Conservation (phyloP, 2,113 vertebrate species). For the Leptosomus discolor region DNA sequence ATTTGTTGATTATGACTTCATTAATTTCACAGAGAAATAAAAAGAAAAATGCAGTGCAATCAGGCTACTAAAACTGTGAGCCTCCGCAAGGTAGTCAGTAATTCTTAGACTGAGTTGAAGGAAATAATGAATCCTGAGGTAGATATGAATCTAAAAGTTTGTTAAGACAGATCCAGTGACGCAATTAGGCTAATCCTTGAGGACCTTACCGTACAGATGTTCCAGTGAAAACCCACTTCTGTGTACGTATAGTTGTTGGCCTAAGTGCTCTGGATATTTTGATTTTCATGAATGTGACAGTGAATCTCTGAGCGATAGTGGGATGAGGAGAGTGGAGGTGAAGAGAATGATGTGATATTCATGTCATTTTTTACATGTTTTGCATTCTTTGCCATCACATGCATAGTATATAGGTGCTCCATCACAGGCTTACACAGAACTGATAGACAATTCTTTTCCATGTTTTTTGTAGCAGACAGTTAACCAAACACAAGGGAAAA, state of each 20-base stretch:
- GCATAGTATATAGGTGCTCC: not conserved
- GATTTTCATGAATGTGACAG: not conserved
- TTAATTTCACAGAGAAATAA: not conserved
- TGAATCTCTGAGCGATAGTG: fast-evolving
- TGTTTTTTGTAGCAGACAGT: not conserved
- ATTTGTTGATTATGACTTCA: not conserved
- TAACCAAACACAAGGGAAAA: not conserved
- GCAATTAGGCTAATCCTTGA: not conserved
- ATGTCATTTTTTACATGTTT: not conserved
- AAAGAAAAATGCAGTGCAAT: not conserved
- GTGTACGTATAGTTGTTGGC: not conserved
- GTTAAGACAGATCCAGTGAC: not conserved
- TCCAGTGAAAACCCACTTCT: not conserved
- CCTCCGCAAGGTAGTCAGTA: not conserved
- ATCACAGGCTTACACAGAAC: not conserved
- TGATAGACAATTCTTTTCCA: not conserved
- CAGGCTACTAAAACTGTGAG: not conserved
- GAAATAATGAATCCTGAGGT: not conserved
- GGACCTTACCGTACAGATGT: not conserved
- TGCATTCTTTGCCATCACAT: fast-evolving
- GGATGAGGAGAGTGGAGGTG: not conserved
- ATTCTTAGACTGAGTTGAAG: not conserved
- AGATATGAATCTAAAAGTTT: not conserved
- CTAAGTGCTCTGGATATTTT: not conserved
- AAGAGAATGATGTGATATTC: not conserved